A percentile compares a stretch with the other conserved stretches of the same genome.
phyloP scores from a whole-genome alignment of 2,888 invertebrate species.

The Brenthis daphne region DNA sequence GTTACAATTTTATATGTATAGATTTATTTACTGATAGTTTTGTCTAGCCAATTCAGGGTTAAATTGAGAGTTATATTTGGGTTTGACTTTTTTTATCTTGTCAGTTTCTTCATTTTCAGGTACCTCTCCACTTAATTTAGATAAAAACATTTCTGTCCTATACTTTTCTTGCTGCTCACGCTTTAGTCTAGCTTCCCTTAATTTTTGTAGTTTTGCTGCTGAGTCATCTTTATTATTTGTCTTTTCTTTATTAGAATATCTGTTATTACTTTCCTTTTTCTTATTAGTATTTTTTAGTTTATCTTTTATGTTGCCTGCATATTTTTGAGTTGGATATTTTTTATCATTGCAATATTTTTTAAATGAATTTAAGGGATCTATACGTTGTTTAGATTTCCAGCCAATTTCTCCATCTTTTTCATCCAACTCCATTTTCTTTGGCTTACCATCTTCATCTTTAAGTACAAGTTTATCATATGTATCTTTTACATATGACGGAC shows the following conservation, averaged over 20 bases:
- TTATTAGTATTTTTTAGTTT: constrained; percentile 49
- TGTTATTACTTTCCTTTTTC: constrained; percentile 52
- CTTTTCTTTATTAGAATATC: constrained; percentile 36
- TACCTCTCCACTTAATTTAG: constrained; percentile 79
- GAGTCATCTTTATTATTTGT: constrained; percentile 53
- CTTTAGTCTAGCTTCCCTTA: constrained; percentile 89
- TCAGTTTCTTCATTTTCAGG: constrained; percentile 40
- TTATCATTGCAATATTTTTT: constrained; percentile 71
- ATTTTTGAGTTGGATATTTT: constrained; percentile 39
- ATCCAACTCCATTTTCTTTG: constrained; percentile 56
- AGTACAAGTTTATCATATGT: constrained; percentile 74
- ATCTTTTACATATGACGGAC: constrained; percentile 63
- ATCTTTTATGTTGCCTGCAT: constrained; percentile 41
- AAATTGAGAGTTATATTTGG: constrained; percentile 97
- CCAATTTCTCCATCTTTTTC: constrained; percentile 83
- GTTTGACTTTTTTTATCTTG: constrained; percentile 73
- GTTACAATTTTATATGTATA: too few relatives aligned
- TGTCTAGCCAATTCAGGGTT: constrained; percentile 95
- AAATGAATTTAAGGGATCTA: constrained; percentile 89
- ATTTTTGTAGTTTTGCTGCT: constrained; percentile 80
- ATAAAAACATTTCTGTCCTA: constrained; percentile 86
- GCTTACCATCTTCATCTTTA: constrained; percentile 73
- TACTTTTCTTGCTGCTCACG: constrained; percentile 91
- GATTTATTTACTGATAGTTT: constrained; percentile 77
- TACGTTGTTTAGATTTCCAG: constrained; percentile 84